These are phyloP conservation scores for Chaetogeoica ovagalla DNA, from an alignment of 2,888 invertebrate genomes.

Conservation along the genomic window DNA sequence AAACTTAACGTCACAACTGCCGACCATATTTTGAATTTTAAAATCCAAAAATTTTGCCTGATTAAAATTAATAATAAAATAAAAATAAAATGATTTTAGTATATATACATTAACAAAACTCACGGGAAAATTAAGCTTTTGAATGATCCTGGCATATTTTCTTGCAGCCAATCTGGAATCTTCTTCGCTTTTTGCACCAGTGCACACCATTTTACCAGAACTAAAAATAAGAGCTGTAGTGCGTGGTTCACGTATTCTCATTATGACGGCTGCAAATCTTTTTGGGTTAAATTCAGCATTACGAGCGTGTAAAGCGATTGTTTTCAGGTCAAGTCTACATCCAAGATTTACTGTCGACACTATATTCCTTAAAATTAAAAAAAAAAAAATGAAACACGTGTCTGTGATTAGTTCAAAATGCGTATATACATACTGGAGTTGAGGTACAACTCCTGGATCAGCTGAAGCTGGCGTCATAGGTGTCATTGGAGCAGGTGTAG, in stretches of 20 bases:
- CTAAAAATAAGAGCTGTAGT: slow-evolving; percentile 84
- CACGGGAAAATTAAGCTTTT: slow-evolving; percentile 76
- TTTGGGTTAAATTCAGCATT: slow-evolving; percentile 99
- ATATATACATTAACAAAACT: slow-evolving; percentile 56
- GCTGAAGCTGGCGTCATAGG: slow-evolving; percentile 89
- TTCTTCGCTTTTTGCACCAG: slow-evolving; percentile 83
- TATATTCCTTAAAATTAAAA: slow-evolving; percentile 75
- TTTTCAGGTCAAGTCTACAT: slow-evolving; percentile 93
- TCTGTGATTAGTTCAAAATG: background rate
- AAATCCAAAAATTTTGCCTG: slow-evolving; percentile 78
- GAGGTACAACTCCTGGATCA: slow-evolving; percentile 91
- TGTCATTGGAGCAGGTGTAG: slow-evolving; percentile 78
- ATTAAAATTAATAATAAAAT: background rate
- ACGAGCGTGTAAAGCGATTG: slow-evolving; percentile 94
- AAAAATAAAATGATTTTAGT: background rate
- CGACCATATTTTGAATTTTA: slow-evolving; percentile 85
- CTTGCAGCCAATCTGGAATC: slow-evolving; percentile 76
- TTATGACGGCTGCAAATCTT: slow-evolving; percentile 98
- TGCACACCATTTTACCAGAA: slow-evolving; percentile 86
- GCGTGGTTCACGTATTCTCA: slow-evolving; percentile 84
- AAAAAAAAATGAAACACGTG: slow-evolving; percentile 19
- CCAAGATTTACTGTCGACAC: slow-evolving; percentile 96
- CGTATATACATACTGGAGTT: slow-evolving; percentile 73
- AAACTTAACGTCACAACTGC: slow-evolving; percentile 84
- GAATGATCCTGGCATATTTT: slow-evolving; percentile 80